Conservation (phyloP, 2,797 vertebrate genomes). For the Spondyliosoma cantharus region DNA sequence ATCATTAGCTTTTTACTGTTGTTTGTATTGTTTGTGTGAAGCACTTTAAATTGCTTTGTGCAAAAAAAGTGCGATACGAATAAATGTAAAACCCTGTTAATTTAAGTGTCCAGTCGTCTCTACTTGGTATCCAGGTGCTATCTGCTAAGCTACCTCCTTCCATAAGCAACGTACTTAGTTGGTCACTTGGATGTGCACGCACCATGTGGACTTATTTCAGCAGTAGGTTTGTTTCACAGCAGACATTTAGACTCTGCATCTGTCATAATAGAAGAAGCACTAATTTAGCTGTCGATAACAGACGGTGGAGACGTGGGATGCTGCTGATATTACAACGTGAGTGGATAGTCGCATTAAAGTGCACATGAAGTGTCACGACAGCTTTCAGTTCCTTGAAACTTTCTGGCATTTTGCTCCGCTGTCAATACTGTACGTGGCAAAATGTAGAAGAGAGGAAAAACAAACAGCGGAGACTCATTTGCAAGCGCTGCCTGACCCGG, state of each 20-base stretch:
- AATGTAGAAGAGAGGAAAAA: slow-evolving; percentile 43
- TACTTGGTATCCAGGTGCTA: not conserved
- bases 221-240: not conserved
- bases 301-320: slow-evolving; percentile 17
- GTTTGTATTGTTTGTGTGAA: too few species aligned
- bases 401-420: slow-evolving; percentile 48
- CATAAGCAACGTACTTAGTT: not conserved
- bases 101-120: not conserved
- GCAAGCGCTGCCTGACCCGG: slow-evolving; percentile 34
- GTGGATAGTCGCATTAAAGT: slow-evolving; percentile 8
- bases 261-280: not conserved
- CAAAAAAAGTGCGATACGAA: too few species aligned
- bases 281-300: slow-evolving; percentile 27
- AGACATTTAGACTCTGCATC: not conserved
- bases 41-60: too few species aligned
- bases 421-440: slow-evolving; percentile 25
- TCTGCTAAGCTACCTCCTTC: not conserved
- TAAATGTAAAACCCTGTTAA: not conserved
- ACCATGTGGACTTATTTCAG: not conserved
- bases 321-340: slow-evolving; percentile 13
- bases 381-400: slow-evolving; percentile 11
- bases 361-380: slow-evolving; percentile 30
- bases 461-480: slow-evolving; percentile 53
- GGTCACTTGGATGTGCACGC: slow-evolving; percentile 17
- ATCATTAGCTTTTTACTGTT: too few species aligned